Evolutionary conservation across 2,113 vertebrate species (phyloP), one percentile per base, ranked within the genome.

Genomic region (Oreochromis tanganicae): DNA sequence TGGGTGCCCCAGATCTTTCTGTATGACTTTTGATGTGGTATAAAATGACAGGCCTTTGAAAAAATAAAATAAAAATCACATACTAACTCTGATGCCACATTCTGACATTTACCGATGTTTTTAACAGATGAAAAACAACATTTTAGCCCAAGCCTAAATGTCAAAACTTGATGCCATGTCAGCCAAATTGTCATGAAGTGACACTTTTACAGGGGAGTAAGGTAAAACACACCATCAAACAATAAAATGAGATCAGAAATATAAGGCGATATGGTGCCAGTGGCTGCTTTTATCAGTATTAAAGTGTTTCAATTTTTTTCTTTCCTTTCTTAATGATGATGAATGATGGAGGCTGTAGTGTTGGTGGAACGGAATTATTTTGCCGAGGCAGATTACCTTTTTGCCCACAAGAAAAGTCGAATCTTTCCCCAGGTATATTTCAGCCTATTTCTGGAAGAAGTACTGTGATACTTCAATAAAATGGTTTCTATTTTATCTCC

Each of bases 301-400:
- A 32, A 24, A 84, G 32, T 1, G 38, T 68, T 75, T 71, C 6
- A 0, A 3, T 32, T 52, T 50, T 56, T 41, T 54, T 24, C 19
- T 34, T 57, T 21, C 24, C 19, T 46, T 21, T 12, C 17, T 46
- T 86, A 81, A 85, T 87, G 81, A 83, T 89, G 86, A 93, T 88
- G 84, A 86, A 92, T 92, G 89, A 82, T 34, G 61, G 27, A 80
- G 36, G 9, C 84, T 59, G 54, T 2, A 29, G 73, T 52, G 48
- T 52, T 56, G 50, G 50, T 61, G 6, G 6, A 91, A 52, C 4
- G 19, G 16, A 68, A 63, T 82, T 55, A 34, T 83, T 87, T 82
- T 34, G 13, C 66, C 2, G 1, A 81, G 21, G 21, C 46, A 89
- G 73, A 89, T 88, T 81, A 1, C 6, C 8, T 90, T 43, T 56